Percentiles rank a stretch among this genome's conserved stretches.
Conservation (phyloP, 30 jellyfish, hydroid and myxozoan genomes). For the Cassiopea xamachana region DNA sequence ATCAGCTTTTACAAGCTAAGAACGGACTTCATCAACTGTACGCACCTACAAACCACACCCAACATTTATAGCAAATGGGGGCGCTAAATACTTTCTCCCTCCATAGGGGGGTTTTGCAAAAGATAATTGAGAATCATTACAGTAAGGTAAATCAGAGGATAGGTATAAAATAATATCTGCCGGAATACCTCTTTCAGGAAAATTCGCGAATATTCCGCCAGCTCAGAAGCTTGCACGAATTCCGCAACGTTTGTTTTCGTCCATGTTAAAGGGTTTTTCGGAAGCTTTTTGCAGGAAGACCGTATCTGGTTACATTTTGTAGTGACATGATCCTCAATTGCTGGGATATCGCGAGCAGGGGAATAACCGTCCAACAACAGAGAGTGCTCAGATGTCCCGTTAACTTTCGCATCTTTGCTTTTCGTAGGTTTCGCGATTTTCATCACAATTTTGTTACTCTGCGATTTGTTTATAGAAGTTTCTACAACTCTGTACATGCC, state of each 20-base stretch:
- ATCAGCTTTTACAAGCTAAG: no score
- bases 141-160: no score
- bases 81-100: no score
- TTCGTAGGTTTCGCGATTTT: conserved; percentile 76
- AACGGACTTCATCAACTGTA: no score
- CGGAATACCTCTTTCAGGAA: conserved; percentile 88
- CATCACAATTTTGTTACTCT: conserved; percentile 58
- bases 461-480: conserved; percentile 65
- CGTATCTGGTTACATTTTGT: conserved; percentile 68
- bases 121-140: no score
- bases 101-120: no score
- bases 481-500: conserved; percentile 79
- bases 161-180: no score
- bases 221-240: conserved; percentile 77
- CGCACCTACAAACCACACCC: no score
- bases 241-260: conserved; percentile 83
- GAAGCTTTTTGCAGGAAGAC: conserved; percentile 73
- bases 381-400: conserved; percentile 60
- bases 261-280: conserved; percentile 85
- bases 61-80: no score
- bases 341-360: conserved; percentile 76
- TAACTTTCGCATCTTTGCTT: conserved; percentile 48
- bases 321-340: conserved; percentile 64
- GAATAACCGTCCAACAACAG: conserved; percentile 62
- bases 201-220: conserved; percentile 65